Base-by-base conservation (phyloP, 2,797 vertebrate genomes). In the Muraenolepis orangiensis region DNA sequence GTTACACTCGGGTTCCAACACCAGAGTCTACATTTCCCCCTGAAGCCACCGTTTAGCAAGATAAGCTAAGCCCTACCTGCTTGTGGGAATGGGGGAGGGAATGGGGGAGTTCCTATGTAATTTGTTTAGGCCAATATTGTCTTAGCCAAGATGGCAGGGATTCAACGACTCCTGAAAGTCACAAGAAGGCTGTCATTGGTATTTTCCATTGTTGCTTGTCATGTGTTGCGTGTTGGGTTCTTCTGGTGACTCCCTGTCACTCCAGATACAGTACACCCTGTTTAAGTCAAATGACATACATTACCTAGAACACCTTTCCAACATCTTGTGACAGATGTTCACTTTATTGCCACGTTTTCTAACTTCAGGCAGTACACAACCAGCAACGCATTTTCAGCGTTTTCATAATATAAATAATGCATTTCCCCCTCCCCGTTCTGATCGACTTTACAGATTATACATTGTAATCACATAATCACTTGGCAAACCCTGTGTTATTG, bases 401-500 rank as follows among this genome's bases (percentile, higher is more conserved):
- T 72, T 72, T 32, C 51, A 72, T 57, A 16, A 34, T 31, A 72
- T 72, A 36, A 72, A 61, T 61, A 69, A 69, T 12, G 57, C 40
- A 75, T 69, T 57, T 61, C 38, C 67, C 26, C 40, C 23, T 29
- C 67, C 26, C 40, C 23, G 31, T 69, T 32, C 0, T 23, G 51
- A 57, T 70, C 64, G 40, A 38, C 70, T 67, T 66, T 42, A 61
- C 36, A 64, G 51, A 61, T 61, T 40, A 61, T 36, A 61, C 66
- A 70, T 90, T 90, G 91, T 57, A 81, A 92, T 94, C 91, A 93
- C 88, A 90, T 90, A 91, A 92, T 91, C 91, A 92, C 94, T 93
- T 89, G 91, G 88, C 91, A 74, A 46, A 74, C 61, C 40, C 34
- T 23, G 18, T 23, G 14, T 38, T 40, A 30, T 67, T 67, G 61